A percentile compares a stretch with the other conserved stretches of the same genome.
phyloP scores from a whole-genome alignment of 2,888 invertebrate genomes.

The Ormyrus nitidulus region DNA sequence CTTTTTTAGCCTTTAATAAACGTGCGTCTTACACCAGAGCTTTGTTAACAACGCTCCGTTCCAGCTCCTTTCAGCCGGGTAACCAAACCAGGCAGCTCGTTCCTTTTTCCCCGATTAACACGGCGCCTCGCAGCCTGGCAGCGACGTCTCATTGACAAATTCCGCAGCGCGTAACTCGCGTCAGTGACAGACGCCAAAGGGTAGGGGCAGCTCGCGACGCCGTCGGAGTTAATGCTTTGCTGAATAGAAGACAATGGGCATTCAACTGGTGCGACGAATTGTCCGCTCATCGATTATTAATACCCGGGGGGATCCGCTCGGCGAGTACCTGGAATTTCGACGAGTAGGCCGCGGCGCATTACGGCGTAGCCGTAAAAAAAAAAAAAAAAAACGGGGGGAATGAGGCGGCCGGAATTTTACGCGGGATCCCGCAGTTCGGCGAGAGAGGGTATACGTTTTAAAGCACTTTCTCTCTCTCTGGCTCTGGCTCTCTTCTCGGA shows the following conservation, averaged over 20 bases:
- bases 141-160: constrained; percentile 23
- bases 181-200: constrained; percentile 19
- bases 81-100: too few relatives aligned
- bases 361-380: background rate
- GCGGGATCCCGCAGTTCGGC: background rate
- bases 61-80: too few relatives aligned
- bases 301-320: constrained; percentile 12
- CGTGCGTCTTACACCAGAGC: too few relatives aligned
- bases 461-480: background rate
- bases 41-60: too few relatives aligned
- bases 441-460: background rate
- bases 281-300: constrained; percentile 53
- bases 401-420: constrained; percentile 16
- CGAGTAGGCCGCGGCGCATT: constrained; percentile 16
- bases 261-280: constrained; percentile 53
- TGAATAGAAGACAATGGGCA: constrained; percentile 50
- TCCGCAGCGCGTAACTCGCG: constrained; percentile 4
- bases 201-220: background rate
- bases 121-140: background rate
- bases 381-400: background rate
- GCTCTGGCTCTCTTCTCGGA: too few relatives aligned
- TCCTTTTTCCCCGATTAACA: too few relatives aligned
- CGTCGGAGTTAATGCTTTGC: constrained; percentile 10
- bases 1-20: too few relatives aligned
- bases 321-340: constrained; percentile 21